A percentile compares a stretch with the other conserved stretches of the same genome.
These are phyloP conservation scores for Apamea anceps DNA, from an alignment of 2,888 invertebrate genomes.

Conservation along the genomic window DNA sequence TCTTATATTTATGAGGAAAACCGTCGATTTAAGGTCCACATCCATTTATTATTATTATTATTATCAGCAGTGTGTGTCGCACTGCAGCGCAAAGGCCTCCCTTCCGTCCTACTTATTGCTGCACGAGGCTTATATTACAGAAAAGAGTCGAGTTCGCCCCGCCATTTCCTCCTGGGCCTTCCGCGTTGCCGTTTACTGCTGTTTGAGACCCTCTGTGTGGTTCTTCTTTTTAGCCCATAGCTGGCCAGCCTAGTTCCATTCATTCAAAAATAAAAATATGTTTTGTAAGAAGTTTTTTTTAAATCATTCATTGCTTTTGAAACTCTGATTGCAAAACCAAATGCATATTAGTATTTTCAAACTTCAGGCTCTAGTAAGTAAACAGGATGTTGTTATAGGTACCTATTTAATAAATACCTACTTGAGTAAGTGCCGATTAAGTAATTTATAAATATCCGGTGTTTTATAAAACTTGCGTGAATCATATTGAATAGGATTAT, in stretches of 20 bases:
- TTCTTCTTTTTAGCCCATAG: neutral
- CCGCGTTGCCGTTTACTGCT: neutral
- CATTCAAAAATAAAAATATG: neutral
- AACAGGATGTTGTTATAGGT: neutral
- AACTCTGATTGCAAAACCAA: neutral
- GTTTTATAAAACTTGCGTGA: slow-evolving; percentile 27
- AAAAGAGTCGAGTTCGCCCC: neutral
- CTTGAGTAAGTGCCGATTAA: neutral
- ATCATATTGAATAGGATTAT: slow-evolving; percentile 11
- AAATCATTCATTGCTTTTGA: neutral
- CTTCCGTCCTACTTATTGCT: neutral
- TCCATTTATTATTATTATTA: neutral
- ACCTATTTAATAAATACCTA: neutral
- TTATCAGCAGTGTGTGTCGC: neutral
- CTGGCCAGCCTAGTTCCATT: neutral
- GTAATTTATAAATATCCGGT: slow-evolving; percentile 9
- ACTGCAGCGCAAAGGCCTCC: neutral
- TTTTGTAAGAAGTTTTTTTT: neutral
- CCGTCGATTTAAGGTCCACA: neutral
- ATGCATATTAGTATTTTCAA: neutral
- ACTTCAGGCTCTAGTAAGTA: neutral
- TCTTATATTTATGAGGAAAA: neutral
- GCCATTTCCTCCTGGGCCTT: neutral
- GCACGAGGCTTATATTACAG: neutral
- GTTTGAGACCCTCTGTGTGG: neutral